Conservation (phyloP, 2,113 vertebrate species). For the Cygnus atratus region DNA sequence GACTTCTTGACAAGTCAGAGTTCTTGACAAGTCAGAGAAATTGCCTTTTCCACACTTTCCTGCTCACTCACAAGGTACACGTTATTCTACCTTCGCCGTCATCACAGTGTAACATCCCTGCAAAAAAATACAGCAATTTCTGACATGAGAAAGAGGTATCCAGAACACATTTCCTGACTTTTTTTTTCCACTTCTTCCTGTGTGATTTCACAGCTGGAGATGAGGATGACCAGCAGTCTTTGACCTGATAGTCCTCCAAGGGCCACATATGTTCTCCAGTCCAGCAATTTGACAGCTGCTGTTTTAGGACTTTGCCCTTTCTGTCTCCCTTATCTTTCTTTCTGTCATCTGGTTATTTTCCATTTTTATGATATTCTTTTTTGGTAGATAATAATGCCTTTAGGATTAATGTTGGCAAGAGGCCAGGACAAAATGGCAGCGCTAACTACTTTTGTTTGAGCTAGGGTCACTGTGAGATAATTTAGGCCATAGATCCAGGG, state of each 20-base stretch:
- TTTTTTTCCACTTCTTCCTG: neutral
- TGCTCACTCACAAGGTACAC: neutral
- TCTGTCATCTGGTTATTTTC: constrained; percentile 64
- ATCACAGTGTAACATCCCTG: neutral
- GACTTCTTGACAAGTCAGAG: too few species aligned
- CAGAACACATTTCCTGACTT: neutral
- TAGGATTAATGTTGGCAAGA: constrained; percentile 37
- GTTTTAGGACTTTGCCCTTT: constrained; percentile 42
- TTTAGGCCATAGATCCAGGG: neutral
- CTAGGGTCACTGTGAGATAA: constrained; percentile 25
- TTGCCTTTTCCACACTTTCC: neutral
- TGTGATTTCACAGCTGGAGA: constrained; percentile 21
- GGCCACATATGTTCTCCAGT: neutral
- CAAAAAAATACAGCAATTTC: neutral
- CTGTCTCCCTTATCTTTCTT: constrained; percentile 28
- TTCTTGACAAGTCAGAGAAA: neutral
- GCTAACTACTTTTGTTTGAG: constrained; percentile 3
- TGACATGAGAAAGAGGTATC: neutral
- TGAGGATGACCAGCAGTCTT: neutral
- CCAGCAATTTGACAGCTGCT: constrained; percentile 1
- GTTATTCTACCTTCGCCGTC: neutral
- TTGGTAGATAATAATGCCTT: constrained; percentile 37
- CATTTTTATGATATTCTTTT: constrained; percentile 38
- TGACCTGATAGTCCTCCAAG: constrained; percentile 24
- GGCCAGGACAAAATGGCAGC: constrained; percentile 56